phyloP scores from a whole-genome alignment of 2,888 invertebrate species.

The Deilephila elpenor region DNA sequence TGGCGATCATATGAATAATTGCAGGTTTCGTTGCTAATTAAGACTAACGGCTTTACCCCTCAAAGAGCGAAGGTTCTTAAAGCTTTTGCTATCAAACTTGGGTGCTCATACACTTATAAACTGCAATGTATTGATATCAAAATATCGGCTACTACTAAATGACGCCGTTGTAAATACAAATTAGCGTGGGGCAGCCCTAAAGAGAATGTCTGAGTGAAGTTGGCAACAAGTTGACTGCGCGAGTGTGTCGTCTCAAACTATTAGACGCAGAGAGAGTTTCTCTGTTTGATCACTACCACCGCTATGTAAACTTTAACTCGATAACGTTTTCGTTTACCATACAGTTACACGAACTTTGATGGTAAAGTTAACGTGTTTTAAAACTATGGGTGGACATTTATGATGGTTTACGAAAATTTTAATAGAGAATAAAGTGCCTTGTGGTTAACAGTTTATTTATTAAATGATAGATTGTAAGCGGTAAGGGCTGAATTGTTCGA shows the following conservation, averaged over 20 bases:
- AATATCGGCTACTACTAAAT: too few species aligned
- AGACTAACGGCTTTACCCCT: too few species aligned
- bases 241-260: constrained; percentile 23
- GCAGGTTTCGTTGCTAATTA: too few species aligned
- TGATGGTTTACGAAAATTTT: neutral
- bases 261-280: constrained; percentile 16
- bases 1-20: too few species aligned
- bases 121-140: too few species aligned
- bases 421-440: too few species aligned
- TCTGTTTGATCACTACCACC: constrained; percentile 12
- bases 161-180: neutral
- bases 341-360: neutral
- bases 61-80: too few species aligned
- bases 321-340: constrained; percentile 12
- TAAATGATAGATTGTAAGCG: neutral
- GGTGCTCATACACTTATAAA: too few species aligned
- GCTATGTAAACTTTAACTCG: constrained; percentile 8
- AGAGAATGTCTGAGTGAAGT: constrained; percentile 1
- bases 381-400: too few species aligned
- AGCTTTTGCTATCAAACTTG: too few species aligned
- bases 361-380: neutral
- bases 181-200: neutral
- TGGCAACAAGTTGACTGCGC: constrained; percentile 6
- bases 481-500: neutral
- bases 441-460: too few species aligned